phyloP scores from a whole-genome alignment of 1,140 invertebrate species.

The Tetramorium parvispinum region DNA sequence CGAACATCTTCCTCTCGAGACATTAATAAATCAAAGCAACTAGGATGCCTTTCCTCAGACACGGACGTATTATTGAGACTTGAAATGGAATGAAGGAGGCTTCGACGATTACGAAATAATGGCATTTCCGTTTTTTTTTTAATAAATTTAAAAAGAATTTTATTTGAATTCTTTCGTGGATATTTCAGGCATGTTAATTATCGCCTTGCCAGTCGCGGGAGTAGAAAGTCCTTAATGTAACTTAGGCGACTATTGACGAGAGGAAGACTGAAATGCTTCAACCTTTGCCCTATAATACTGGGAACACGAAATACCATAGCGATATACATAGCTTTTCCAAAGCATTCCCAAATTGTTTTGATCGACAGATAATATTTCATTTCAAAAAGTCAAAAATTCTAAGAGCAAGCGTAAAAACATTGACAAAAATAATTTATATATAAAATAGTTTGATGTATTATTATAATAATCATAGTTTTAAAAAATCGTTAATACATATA shows the following conservation, averaged over 20 bases:
- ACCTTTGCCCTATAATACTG: background rate
- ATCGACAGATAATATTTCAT: background rate
- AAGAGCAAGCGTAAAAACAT: no score
- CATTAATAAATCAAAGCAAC: conserved; percentile 1
- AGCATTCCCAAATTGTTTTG: background rate
- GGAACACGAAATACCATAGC: background rate
- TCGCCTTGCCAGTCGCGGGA: background rate
- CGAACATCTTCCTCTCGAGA: background rate
- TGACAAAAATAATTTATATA: background rate
- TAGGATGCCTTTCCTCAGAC: background rate
- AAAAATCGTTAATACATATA: background rate
- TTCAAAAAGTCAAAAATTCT: background rate
- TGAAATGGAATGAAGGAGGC: background rate
- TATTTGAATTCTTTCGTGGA: background rate
- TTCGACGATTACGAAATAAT: background rate
- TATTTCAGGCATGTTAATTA: conserved; percentile 50
- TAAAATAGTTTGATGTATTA: background rate
- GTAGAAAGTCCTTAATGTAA: conserved; percentile 37
- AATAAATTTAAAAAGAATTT: background rate
- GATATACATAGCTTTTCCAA: background rate
- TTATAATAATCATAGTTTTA: background rate
- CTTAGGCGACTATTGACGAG: background rate
- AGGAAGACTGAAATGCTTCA: background rate
- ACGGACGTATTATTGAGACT: background rate
- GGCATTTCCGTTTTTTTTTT: background rate